These are phyloP conservation scores for Eupeodes luniger DNA, from an alignment of 2,888 invertebrate species.

Conservation along the genomic window DNA sequence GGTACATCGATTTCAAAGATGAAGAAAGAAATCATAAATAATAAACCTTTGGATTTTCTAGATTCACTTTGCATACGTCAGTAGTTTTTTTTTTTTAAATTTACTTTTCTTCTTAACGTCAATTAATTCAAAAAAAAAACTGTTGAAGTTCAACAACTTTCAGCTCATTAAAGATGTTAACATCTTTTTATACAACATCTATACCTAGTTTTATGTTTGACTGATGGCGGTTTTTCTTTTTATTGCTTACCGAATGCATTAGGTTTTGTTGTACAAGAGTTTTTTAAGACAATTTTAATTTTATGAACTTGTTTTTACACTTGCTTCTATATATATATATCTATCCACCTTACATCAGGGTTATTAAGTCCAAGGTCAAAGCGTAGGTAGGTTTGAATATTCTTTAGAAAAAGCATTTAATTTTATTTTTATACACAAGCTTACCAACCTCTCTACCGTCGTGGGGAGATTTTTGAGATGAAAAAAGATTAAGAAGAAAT, in stretches of 20 bases:
- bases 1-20: not conserved
- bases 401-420: not conserved
- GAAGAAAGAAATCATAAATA: too few species aligned
- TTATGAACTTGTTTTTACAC: not conserved
- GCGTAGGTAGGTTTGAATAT: not conserved
- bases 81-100: not conserved
- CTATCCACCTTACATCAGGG: not conserved
- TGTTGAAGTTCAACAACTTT: constrained; percentile 25
- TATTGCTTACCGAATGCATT: not conserved
- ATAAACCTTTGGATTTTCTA: too few species aligned
- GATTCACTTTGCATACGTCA: not conserved
- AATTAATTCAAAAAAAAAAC: constrained; percentile 7
- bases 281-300: not conserved
- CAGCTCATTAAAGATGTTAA: constrained; percentile 13
- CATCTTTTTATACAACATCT: not conserved
- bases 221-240: constrained; percentile 7
- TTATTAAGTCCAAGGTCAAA: constrained; percentile 25
- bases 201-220: not conserved
- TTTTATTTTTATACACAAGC: not conserved
- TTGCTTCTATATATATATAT: not conserved
- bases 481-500: not conserved
- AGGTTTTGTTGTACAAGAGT: not conserved
- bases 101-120: not conserved
- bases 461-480: not conserved
- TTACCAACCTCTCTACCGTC: not conserved